These are phyloP conservation scores for Dicrostonyx torquatus DNA, from an alignment of 2,797 vertebrate genomes.

Conservation along the genomic window DNA sequence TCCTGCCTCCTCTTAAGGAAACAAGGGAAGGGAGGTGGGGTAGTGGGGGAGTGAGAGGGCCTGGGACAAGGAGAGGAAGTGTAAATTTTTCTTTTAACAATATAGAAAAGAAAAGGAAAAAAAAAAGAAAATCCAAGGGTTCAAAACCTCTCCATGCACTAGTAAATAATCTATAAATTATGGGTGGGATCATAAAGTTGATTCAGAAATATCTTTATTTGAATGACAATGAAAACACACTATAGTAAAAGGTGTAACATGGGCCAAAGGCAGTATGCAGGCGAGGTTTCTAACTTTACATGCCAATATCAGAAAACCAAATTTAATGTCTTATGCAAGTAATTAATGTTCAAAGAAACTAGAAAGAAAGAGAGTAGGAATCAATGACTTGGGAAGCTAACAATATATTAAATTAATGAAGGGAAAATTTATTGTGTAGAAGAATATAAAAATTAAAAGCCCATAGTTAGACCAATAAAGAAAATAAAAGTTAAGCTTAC, in stretches of 20 bases:
- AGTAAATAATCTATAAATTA: not conserved
- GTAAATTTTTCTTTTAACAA: too few species aligned
- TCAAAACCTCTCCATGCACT: not conserved
- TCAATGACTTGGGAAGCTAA: not conserved
- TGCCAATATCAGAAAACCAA: not conserved
- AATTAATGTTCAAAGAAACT: conserved; percentile 9
- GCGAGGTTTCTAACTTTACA: not conserved
- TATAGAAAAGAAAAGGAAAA: too few species aligned
- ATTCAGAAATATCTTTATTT: conserved; percentile 12
- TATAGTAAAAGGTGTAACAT: not conserved
- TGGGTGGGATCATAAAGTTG: not conserved
- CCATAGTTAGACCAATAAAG: not conserved
- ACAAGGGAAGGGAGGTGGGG: too few species aligned
- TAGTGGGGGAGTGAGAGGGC: too few species aligned
- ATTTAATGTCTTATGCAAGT: not conserved
- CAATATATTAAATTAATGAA: not conserved
- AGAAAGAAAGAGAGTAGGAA: not conserved
- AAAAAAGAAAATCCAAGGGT: not conserved
- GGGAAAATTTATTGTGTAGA: not conserved
- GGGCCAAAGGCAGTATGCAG: not conserved
- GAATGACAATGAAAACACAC: not conserved
- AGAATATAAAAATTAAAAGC: conserved; percentile 11
- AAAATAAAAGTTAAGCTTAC: conserved; percentile 17
- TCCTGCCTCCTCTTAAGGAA: too few species aligned
- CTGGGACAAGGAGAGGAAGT: too few species aligned